Evolutionary conservation across 2,797 vertebrate genomes (phyloP).

Genomic region (Coregonus suidteri): DNA sequence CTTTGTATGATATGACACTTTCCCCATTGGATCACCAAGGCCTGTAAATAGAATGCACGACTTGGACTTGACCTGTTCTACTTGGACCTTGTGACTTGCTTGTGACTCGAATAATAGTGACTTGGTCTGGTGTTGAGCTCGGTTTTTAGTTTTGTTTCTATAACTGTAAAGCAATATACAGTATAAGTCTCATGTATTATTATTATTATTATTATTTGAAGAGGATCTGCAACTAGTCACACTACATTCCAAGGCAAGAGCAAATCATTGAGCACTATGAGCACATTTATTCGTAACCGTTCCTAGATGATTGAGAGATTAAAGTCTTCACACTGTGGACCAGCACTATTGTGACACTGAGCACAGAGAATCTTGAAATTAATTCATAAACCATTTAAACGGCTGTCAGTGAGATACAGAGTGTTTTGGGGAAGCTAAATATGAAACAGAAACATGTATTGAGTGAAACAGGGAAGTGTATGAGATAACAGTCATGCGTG

Average conservation of each 20-base stretch:
- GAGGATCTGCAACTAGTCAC: background rate
- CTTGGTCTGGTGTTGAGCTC: too few species aligned
- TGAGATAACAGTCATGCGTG: too few species aligned
- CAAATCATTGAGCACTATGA: background rate
- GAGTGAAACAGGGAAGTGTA: background rate
- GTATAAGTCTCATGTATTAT: too few species aligned
- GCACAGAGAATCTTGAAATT: background rate
- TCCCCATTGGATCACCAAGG: too few species aligned
- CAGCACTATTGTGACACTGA: background rate
- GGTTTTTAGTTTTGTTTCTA: too few species aligned
- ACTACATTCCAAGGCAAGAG: background rate
- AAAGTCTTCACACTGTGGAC: background rate
- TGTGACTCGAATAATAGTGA: too few species aligned
- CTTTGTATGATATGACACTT: too few species aligned
- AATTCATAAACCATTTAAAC: background rate
- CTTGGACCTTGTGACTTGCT: too few species aligned
- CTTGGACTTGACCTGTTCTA: too few species aligned
- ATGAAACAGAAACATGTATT: background rate
- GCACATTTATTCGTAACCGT: background rate
- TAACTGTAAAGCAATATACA: too few species aligned
- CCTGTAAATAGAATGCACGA: too few species aligned
- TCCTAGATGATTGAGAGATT: background rate
- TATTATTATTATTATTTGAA: too few species aligned
- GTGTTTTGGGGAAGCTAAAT: background rate
- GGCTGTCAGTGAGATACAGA: background rate